These are phyloP conservation scores for Phorcus lineatus DNA, from an alignment of 2,888 invertebrate species.

Conservation along the genomic window DNA sequence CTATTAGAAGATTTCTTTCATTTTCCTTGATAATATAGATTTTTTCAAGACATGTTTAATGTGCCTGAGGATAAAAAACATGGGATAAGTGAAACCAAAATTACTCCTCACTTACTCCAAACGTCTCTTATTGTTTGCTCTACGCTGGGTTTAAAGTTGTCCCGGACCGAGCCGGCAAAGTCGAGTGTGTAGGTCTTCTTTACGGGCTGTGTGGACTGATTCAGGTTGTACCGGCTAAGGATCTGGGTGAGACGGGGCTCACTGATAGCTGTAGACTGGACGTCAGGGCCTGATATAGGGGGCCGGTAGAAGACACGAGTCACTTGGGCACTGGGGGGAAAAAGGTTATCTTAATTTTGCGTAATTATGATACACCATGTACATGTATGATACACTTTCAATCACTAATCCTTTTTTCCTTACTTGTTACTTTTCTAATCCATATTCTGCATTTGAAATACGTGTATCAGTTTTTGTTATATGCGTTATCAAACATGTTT, in stretches of 20 bases:
- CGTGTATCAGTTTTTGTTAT: too few relatives aligned
- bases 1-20: too few relatives aligned
- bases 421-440: too few relatives aligned
- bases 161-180: neutral
- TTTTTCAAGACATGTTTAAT: neutral
- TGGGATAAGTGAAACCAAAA: neutral
- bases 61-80: neutral
- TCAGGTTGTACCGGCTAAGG: neutral
- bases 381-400: too few relatives aligned
- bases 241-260: neutral
- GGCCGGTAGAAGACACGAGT: slow-evolving; percentile 29
- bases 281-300: neutral
- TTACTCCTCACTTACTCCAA: neutral
- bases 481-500: too few relatives aligned
- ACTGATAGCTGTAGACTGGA: neutral
- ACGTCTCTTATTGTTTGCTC: neutral
- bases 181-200: neutral
- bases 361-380: too few relatives aligned
- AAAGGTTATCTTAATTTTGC: neutral
- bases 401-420: too few relatives aligned
- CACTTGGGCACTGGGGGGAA: slow-evolving; percentile 10
- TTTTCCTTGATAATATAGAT: neutral
- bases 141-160: neutral
- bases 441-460: too few relatives aligned
- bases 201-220: neutral